Evolutionary conservation across 2,888 invertebrate species (phyloP).

Genomic region (Brachynemurus nebulosus): DNA sequence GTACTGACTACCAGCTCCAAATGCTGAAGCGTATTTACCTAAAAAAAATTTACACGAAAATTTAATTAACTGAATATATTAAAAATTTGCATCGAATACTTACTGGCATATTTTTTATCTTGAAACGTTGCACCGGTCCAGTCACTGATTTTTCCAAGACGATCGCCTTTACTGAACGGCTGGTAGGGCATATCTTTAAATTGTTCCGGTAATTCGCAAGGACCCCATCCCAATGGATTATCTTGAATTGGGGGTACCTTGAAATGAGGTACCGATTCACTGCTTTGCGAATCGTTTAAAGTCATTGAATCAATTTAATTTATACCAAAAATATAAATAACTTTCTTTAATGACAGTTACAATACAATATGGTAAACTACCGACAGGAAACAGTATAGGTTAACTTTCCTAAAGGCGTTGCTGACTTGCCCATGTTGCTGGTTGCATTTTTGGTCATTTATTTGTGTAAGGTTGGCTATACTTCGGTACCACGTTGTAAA

Average conservation of each 20-base stretch:
- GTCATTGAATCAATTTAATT: conserved; percentile 20
- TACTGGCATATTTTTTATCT: conserved; percentile 87
- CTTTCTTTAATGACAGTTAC: not conserved
- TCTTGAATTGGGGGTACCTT: conserved; percentile 63
- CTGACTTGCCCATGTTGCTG: too few relatives aligned
- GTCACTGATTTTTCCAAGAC: conserved; percentile 96
- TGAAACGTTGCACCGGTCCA: conserved; percentile 91
- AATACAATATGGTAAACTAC: not conserved
- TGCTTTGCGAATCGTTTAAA: conserved; percentile 27
- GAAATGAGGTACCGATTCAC: conserved; percentile 50
- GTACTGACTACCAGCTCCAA: conserved; percentile 91
- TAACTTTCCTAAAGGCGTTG: too few relatives aligned
- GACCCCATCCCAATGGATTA: conserved; percentile 92
- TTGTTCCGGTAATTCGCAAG: conserved; percentile 84
- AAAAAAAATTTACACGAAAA: conserved; percentile 9
- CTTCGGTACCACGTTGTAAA: too few relatives aligned
- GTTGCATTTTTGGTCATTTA: too few relatives aligned
- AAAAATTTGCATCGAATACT: too few relatives aligned
- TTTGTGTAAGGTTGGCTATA: too few relatives aligned
- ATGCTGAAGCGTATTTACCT: conserved; percentile 86
- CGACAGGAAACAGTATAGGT: not conserved
- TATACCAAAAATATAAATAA: not conserved
- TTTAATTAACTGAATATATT: not conserved
- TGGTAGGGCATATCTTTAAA: conserved; percentile 97
- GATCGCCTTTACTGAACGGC: conserved; percentile 96